Evolutionary conservation across 2,888 invertebrate genomes (phyloP), one percentile per base, ranked within the genome.

Genomic region (Yponomeuta malinellus): DNA sequence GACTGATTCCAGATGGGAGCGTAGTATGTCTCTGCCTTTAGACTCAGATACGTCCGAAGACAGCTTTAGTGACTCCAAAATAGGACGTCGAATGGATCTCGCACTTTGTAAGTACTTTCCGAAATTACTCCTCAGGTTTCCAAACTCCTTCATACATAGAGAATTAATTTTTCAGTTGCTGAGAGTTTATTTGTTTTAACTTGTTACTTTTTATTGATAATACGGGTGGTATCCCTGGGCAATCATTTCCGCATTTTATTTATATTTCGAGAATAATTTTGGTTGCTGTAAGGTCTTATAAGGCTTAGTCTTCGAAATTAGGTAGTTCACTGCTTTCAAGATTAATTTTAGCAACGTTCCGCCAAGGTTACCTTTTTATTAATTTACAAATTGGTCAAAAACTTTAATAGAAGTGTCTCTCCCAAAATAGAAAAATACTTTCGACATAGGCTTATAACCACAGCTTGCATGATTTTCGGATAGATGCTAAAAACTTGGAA

Each of bases 51-150:
- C 83, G 2, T 89, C 89, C 5, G 90, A 89, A 77, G 92, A 89
- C 75, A 91, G 89, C 77, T 83, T 88, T 48, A 84, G 89, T 4
- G 92, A 93, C 73, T 79, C 84, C 67, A 91, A 91, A 78, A 82
- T 92, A 73, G 93, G 94, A 74, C 93, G 96, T 76, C 95, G 96
- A 86, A 96, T 96, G 96, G 97, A 97, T 83, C 95, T 96, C 84
- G 96, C 96, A 73, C 93, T 97, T 83, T 97, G 97, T 97, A 95
- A 97, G 97, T 90, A 76, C 76, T 75, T 72, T 72, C 72, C 74
- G 73, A 43, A 73, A 72, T 75, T 76, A 70, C 67, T 48, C 59
- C 12, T 15, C 71, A 73, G 77, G 74, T 74, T 78, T 76, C 78
- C 29, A n/a, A 70, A 78, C 79, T 76, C 74, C 12, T 59, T 59